Percentiles rank a stretch among this genome's conserved stretches.
Evolutionary conservation across 1,140 invertebrate species (phyloP).

Genomic region (Pseudomyrmex gracilis): DNA sequence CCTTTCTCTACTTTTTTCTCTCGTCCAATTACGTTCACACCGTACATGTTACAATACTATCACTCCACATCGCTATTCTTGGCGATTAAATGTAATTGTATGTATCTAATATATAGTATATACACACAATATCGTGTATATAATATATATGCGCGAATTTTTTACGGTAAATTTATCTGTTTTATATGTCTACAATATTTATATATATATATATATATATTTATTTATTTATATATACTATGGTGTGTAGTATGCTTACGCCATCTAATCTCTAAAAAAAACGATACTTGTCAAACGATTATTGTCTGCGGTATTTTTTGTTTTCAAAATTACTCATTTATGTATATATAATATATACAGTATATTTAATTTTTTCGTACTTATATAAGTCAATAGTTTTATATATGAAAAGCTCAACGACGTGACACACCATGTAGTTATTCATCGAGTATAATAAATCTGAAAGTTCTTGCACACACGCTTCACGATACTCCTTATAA

Average conservation of each 20-base stretch:
- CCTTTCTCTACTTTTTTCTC: slow-evolving; percentile 43
- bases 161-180: slow-evolving; percentile 60
- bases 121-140: slow-evolving; percentile 57
- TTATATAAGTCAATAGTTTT: slow-evolving; percentile 75
- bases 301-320: slow-evolving; percentile 82
- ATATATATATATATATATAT: slow-evolving; percentile 53
- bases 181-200: slow-evolving; percentile 61
- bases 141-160: slow-evolving; percentile 51
- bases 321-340: slow-evolving; percentile 76
- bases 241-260: slow-evolving; percentile 74
- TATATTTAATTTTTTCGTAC: slow-evolving; percentile 55
- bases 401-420: slow-evolving; percentile 83
- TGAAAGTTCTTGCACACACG: slow-evolving; percentile 56
- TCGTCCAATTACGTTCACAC: slow-evolving; percentile 39
- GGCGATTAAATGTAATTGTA: slow-evolving; percentile 73
- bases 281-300: slow-evolving; percentile 84
- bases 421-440: slow-evolving; percentile 77
- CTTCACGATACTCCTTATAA: slow-evolving; percentile 52
- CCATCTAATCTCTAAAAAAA: slow-evolving; percentile 80
- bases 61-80: slow-evolving; percentile 61
- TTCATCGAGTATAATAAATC: slow-evolving; percentile 73
- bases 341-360: slow-evolving; percentile 74
- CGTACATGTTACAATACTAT: slow-evolving; percentile 67
- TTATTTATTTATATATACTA: slow-evolving; percentile 58
- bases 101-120: slow-evolving; percentile 57